phyloP scores from a whole-genome alignment of 1,140 invertebrate genomes.

The Vollenhovia emeryi region DNA sequence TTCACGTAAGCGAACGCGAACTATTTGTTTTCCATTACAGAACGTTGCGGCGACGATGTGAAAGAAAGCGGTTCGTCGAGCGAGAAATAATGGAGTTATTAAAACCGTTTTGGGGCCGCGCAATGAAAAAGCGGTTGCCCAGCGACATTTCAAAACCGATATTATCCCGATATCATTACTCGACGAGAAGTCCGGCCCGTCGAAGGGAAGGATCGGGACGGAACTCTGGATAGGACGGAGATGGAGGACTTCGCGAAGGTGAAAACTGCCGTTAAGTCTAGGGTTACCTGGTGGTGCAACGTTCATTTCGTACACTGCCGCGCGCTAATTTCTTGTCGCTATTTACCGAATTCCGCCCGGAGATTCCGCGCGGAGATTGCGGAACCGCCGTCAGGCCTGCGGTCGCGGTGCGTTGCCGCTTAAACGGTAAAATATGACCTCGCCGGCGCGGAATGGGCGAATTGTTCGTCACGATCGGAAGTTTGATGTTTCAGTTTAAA shows the following conservation, averaged over 20 bases:
- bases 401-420: slow-evolving; percentile 20
- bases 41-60: neutral
- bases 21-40: neutral
- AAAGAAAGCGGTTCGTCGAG: neutral
- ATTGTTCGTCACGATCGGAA: slow-evolving; percentile 47
- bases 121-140: neutral
- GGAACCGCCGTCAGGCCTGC: neutral
- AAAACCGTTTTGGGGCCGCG: neutral
- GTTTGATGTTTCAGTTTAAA: slow-evolving; percentile 58
- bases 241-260: neutral
- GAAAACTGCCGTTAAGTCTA: neutral
- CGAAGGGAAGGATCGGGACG: neutral
- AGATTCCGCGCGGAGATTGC: slow-evolving; percentile 34
- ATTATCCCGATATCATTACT: slow-evolving; percentile 5
- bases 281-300: neutral
- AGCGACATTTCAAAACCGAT: neutral
- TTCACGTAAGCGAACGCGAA: neutral
- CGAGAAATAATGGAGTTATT: slow-evolving; percentile 8
- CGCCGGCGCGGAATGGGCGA: neutral
- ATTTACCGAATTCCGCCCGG: slow-evolving; percentile 1
- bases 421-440: slow-evolving; percentile 30
- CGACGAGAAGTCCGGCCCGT: neutral
- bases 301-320: neutral
- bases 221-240: neutral
- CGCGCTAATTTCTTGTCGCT: neutral